Evolutionary conservation across 1,140 invertebrate species (phyloP).

Genomic region (Hormaphis cornu): DNA sequence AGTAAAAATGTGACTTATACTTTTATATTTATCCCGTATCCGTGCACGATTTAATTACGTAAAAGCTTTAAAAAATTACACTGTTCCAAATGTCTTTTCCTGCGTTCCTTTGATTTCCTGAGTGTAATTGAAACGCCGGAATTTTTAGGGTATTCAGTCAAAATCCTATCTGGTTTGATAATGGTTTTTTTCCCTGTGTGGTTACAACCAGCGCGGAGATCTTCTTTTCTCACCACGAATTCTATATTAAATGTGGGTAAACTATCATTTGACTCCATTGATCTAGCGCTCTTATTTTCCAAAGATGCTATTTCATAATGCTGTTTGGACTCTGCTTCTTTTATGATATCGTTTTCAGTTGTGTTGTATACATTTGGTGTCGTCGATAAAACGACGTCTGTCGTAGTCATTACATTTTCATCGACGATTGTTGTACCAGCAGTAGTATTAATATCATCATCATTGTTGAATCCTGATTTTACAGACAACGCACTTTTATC

Average conservation of each 20-base stretch:
- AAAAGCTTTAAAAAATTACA: not conserved
- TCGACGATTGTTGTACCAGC: not conserved
- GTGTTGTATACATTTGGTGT: not conserved
- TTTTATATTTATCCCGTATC: too few relatives aligned
- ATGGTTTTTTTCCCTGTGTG: not conserved
- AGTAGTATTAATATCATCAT: too few relatives aligned
- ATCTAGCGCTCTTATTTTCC: not conserved
- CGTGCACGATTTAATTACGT: too few relatives aligned
- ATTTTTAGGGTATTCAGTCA: not conserved
- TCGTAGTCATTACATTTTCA: not conserved
- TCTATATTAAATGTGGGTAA: constrained; percentile 14
- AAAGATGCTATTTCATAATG: not conserved
- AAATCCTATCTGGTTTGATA: constrained; percentile 10
- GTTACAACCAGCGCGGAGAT: not conserved
- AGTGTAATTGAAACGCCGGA: constrained; percentile 8
- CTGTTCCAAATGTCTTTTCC: constrained; percentile 3
- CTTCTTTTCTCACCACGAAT: constrained; percentile 10
- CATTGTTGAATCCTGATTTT: not conserved
- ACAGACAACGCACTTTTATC: not conserved
- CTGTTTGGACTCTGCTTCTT: constrained; percentile 7
- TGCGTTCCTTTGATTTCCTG: not conserved
- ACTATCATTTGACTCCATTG: not conserved
- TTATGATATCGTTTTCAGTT: constrained; percentile 6
- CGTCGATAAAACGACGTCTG: not conserved
- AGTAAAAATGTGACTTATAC: too few relatives aligned